Percentiles rank a stretch among this genome's conserved stretches.
Conservation (phyloP, 2,888 invertebrate genomes). For the Sesia apiformis region DNA sequence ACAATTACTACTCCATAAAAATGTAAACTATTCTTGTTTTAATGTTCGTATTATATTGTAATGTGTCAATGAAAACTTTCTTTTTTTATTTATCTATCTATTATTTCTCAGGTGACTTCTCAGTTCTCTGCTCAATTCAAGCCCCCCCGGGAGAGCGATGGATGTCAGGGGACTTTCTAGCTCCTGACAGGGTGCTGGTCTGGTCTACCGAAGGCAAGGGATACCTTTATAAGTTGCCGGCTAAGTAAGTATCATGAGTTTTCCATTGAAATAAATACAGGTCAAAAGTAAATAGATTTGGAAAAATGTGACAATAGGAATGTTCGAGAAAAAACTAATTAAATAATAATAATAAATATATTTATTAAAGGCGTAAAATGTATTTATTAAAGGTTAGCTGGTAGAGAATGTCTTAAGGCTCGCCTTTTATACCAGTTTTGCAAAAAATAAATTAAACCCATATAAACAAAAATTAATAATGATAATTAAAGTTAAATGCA, state of each 20-base stretch:
- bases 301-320: too few species aligned
- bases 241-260: conserved; percentile 84
- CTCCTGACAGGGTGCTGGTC: conserved; percentile 92
- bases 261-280: not conserved
- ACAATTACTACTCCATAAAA: too few species aligned
- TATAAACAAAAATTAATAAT: too few species aligned
- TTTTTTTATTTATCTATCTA: not conserved
- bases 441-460: too few species aligned
- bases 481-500: too few species aligned
- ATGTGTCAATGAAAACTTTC: not conserved
- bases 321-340: not conserved
- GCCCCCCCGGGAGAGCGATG: conserved; percentile 93
- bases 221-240: conserved; percentile 95
- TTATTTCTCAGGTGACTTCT: conserved; percentile 86
- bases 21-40: too few species aligned
- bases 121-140: conserved; percentile 92
- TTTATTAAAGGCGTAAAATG: not conserved
- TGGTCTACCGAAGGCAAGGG: conserved; percentile 98
- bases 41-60: too few species aligned
- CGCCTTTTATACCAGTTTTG: too few species aligned
- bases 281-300: too few species aligned
- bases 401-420: too few species aligned
- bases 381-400: not conserved
- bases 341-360: not conserved
- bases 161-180: conserved; percentile 96